Evolutionary conservation across 1,140 invertebrate species (phyloP), one percentile per base, ranked within the genome.

Genomic region (Brachionus manjavacas): DNA sequence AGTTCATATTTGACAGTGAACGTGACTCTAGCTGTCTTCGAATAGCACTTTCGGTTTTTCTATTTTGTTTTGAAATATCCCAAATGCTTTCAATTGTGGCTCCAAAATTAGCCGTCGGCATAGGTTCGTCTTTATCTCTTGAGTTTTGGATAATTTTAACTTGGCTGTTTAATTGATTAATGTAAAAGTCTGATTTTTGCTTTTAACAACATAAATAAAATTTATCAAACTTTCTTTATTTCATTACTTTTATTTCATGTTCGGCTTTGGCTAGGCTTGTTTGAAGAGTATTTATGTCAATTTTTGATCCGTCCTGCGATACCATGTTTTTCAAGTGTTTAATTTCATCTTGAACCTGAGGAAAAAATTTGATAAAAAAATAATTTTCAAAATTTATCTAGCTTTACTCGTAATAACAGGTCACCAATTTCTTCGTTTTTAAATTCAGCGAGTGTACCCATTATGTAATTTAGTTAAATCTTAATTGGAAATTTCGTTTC

Each of bases 101-200:
- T 28, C 72, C 72, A 76, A 76, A 76, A 76, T 76, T 76, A 46
- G 72, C 41, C 12, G 79, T 28, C 14, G 31, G 52, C 23, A 81
- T 14, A 35, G n/a, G 2, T 81, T 81, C 79, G 39, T 81, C 79
- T 64, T 64, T 43, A 20, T 80, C 43, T 52, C 52, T 64, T 23
- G 43, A 31, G 25, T 9, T 64, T n/a, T 52, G 52, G 14, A 81
- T 41, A 4, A 25, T 14, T 64, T 68, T 81, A 11, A 81, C 79
- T 64, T 81, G 79, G 35, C 41, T 64, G 39, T 81, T 68, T 25
- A 81, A 12, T 31, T 81, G 52, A 41, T 68, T 64, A 25, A 81
- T 64, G 52, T 64, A 66, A 66, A 41, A 81, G 64, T 81, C 79
- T 35, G 55, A 81, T 81, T 81, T 81, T 81, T 64, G 52, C 79